Percentiles rank a stretch among this genome's conserved stretches.
Conservation (phyloP, 2,888 invertebrate genomes). For the Caradrina clavipalpis region DNA sequence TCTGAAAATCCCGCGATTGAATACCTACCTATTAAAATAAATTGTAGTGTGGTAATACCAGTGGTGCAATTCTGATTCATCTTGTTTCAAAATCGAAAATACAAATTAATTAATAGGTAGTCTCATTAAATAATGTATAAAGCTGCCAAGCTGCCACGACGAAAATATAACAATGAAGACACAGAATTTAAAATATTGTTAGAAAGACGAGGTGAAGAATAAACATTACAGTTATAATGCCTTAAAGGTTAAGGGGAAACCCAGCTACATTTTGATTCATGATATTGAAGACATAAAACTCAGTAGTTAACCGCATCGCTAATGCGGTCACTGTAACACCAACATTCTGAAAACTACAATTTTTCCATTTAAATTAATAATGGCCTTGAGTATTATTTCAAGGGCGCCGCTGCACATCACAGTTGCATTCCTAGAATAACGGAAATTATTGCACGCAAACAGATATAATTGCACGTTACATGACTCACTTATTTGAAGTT, state of each 20-base stretch:
- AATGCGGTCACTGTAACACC: background rate
- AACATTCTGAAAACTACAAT: background rate
- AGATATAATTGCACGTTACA: slow-evolving; percentile 46
- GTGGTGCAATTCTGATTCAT: slow-evolving; percentile 4
- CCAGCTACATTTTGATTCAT: slow-evolving; percentile 18
- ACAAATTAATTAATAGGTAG: background rate
- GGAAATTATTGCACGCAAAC: slow-evolving; percentile 51
- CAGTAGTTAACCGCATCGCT: slow-evolving; percentile 2
- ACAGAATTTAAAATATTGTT: background rate
- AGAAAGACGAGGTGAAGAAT: background rate
- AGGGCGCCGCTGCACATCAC: slow-evolving; percentile 31
- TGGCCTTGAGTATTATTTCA: slow-evolving; percentile 24
- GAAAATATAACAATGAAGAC: background rate
- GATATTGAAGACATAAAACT: background rate
- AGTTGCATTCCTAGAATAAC: slow-evolving; percentile 45
- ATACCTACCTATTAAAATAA: background rate
- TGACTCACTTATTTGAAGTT: slow-evolving; percentile 55
- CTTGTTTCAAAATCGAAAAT: background rate
- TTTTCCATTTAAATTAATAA: slow-evolving; percentile 10
- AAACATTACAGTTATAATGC: too few relatives aligned
- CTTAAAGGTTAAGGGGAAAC: background rate
- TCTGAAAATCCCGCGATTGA: background rate
- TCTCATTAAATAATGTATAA: background rate
- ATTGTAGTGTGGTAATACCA: slow-evolving; percentile 12
- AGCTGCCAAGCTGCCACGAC: background rate